Evolutionary conservation across 2,888 invertebrate genomes (phyloP), one percentile per base, ranked within the genome.

Genomic region (Pseudolycoriella hygida): DNA sequence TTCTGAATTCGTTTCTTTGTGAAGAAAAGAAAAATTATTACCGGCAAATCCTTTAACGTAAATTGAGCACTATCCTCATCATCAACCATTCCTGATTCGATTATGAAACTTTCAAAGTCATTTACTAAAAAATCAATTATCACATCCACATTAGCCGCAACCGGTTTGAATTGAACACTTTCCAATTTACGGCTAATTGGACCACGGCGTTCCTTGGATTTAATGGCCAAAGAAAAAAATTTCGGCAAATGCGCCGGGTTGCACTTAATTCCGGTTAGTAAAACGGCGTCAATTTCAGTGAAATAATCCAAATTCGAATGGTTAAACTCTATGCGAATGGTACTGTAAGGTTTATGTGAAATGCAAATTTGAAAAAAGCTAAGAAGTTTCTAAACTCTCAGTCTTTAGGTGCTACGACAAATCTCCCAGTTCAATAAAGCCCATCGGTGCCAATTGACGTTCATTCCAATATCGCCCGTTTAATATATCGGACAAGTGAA

Each of bases 231-330:
- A 19, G 41, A 11, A 10, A 17, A 2, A 32, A 40, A 39, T 25
- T 59, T 56, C 15, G 57, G 53, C 14, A 50, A 42, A 40, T 50
- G 54, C 37, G 51, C 51, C 44, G 57, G 50, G 45, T 58, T 59
- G 4, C 58, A 59, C 30, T 61, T 64, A 44, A 68, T 74, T 1
- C 92, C 92, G 52, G 77, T 76, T 31, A 92, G 66, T 50, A 83
- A 64, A 2, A 93, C 77, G 14, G 86, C 88, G 67, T 93, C 92
- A 44, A 93, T 65, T 57, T 88, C 85, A 12, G 87, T 85, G 59
- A 90, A 90, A 61, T 92, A 90, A 38, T 82, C 77, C 44, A 88
- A 68, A 45, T 75, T 67, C 48, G 73, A 75, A 59, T 88, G 88
- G 62, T 88, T 84, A 56, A 93, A 84, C 62, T 93, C 93, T 50